These are phyloP conservation scores for Eurytoma adleriae DNA, from an alignment of 2,888 invertebrate genomes.

Conservation along the genomic window DNA sequence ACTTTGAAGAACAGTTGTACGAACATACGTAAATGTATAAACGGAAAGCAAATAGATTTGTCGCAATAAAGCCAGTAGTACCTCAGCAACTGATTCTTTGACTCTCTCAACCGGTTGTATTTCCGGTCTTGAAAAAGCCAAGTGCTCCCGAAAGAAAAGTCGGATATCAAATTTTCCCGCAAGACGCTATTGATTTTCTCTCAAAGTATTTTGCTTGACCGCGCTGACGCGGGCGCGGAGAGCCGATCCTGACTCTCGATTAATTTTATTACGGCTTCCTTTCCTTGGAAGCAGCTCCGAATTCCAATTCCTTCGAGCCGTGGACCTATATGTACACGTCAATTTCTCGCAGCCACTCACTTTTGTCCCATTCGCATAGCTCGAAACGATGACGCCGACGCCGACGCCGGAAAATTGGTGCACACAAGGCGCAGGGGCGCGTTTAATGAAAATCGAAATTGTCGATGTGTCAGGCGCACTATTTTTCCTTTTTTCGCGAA, in stretches of 20 bases:
- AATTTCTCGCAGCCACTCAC: background rate
- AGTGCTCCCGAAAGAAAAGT: constrained; percentile 14
- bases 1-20: no score
- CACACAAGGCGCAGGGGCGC: background rate
- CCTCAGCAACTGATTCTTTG: no score
- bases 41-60: no score
- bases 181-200: constrained; percentile 51
- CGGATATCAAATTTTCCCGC: constrained; percentile 38
- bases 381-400: background rate
- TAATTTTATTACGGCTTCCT: constrained; percentile 62
- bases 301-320: constrained; percentile 34
- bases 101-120: no score
- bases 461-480: constrained; percentile 13
- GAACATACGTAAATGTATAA: no score
- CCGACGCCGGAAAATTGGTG: constrained; percentile 9
- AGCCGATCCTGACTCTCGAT: constrained; percentile 56
- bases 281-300: constrained; percentile 38
- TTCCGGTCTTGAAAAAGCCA: constrained; percentile 24
- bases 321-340: background rate
- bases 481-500: no score
- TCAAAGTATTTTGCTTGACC: constrained; percentile 52
- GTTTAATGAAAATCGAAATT: constrained; percentile 33
- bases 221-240: constrained; percentile 43
- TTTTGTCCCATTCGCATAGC: background rate
- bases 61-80: no score